Evolutionary conservation across 2,797 vertebrate species (phyloP).

Genomic region (Pygocentrus nattereri): DNA sequence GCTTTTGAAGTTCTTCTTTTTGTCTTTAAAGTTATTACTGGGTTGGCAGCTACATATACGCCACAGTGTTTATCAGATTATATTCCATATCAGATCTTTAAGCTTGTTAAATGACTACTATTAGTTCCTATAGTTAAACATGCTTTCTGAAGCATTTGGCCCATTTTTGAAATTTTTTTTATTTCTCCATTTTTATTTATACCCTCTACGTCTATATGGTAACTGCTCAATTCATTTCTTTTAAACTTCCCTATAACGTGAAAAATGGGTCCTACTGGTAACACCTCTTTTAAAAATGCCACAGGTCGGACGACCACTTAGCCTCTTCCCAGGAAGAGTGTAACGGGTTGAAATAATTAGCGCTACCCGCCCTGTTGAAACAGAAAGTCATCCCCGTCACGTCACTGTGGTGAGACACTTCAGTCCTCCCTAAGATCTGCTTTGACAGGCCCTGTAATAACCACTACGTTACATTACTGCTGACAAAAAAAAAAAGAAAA

Average conservation of each 20-base stretch:
- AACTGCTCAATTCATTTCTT: no score
- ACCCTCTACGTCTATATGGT: background rate
- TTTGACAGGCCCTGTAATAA: conserved; percentile 35
- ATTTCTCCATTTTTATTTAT: background rate
- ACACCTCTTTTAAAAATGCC: background rate
- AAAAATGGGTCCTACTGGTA: background rate
- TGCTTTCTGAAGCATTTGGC: background rate
- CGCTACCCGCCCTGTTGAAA: background rate
- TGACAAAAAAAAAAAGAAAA: no score
- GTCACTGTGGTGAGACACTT: background rate
- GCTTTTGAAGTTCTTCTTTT: background rate
- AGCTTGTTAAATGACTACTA: background rate
- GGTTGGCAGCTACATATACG: background rate
- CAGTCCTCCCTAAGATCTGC: conserved; percentile 20
- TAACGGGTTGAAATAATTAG: conserved; percentile 8
- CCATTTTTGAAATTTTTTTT: background rate
- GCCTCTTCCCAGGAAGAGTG: background rate
- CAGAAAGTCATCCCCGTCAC: conserved; percentile 11
- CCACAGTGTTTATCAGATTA: background rate
- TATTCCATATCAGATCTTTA: background rate
- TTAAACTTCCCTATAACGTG: background rate
- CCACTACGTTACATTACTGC: background rate
- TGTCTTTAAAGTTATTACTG: background rate
- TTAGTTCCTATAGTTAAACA: background rate
- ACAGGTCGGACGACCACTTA: background rate